A percentile compares a stretch with the other conserved stretches of the same genome.
Conservation (phyloP, 2,797 vertebrate genomes). For the Poecile montanus region DNA sequence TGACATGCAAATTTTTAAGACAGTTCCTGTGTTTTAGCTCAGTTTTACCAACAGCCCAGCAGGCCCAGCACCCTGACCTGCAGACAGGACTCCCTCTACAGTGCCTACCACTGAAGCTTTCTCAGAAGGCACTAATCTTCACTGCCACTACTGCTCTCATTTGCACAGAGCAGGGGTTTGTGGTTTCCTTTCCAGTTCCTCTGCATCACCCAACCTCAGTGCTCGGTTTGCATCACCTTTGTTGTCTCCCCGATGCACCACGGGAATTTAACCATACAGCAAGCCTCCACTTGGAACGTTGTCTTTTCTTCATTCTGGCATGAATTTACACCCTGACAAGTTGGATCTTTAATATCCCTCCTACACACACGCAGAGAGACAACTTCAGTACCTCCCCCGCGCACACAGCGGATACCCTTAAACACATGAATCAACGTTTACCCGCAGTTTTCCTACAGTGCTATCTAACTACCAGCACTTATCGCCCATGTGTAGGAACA, state of each 20-base stretch:
- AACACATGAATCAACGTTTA: conserved; percentile 61
- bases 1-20: not conserved
- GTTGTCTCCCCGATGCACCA: not conserved
- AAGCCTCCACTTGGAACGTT: not conserved
- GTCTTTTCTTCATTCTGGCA: conserved; percentile 7
- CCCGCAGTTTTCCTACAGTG: conserved; percentile 21
- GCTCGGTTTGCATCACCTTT: not conserved
- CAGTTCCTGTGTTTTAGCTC: not conserved
- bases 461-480: conserved; percentile 28
- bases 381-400: conserved; percentile 3
- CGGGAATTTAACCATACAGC: not conserved
- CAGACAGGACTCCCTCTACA: not conserved
- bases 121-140: not conserved
- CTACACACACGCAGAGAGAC: conserved; percentile 21
- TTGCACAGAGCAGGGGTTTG: conserved; percentile 10
- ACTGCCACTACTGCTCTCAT: not conserved
- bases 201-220: not conserved
- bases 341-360: conserved; percentile 55
- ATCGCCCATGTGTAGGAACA: not conserved
- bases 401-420: not conserved
- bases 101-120: not conserved
- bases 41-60: not conserved
- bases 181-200: conserved; percentile 43
- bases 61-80: not conserved
- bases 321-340: conserved; percentile 53